Base-by-base conservation (phyloP, 2,888 invertebrate species). In the Coelopa pilipes region DNA sequence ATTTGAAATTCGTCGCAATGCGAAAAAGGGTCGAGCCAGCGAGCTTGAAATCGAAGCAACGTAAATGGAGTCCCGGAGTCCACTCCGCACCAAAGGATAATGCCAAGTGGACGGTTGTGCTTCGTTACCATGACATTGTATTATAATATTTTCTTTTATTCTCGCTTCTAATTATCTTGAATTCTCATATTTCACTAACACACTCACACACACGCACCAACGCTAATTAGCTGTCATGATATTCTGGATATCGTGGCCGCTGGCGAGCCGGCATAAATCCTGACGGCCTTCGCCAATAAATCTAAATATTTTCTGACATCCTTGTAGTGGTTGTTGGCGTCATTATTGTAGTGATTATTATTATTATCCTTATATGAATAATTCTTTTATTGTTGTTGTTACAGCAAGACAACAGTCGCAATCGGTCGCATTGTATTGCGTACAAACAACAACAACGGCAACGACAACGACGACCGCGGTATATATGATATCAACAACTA, bases 171-270 rank as follows among this genome's bases (percentile, higher is more conserved):
- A 47, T 50, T 19, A 17, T 66, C 19, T n/a, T 45, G 9, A 50
- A 68, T n/a, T 46, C 65, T 70, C 65, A 24, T 57, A 55, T 63
- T 57, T 57, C 69, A 24, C 13, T n/a, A n/a, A 34, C 47, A 19
- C 45, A 53, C 45, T 55, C 24, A 19, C 17, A 24, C 49, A 49
- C 53, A 50, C 45, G 34, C 53, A 50, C 17, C 24, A 68, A 67
- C 59, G 15, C 65, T 67, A 72, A 72, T 72, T 72, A 72, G 67
- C 72, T 72, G 72, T 67, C 67, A 72, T 34, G 34, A 68, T 68
- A 53, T 55, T 13, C 59, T 67, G 46, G 68, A 55, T 15, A 53
- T 53, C 53, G 2, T 13, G 2, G 53, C 53, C 4, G 53, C 53
- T 2, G 10, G 34, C 34, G 34, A 34, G 34, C 34, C 34, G 7